phyloP scores from a whole-genome alignment of 1,140 invertebrate species.

The Ridgeia piscesae region DNA sequence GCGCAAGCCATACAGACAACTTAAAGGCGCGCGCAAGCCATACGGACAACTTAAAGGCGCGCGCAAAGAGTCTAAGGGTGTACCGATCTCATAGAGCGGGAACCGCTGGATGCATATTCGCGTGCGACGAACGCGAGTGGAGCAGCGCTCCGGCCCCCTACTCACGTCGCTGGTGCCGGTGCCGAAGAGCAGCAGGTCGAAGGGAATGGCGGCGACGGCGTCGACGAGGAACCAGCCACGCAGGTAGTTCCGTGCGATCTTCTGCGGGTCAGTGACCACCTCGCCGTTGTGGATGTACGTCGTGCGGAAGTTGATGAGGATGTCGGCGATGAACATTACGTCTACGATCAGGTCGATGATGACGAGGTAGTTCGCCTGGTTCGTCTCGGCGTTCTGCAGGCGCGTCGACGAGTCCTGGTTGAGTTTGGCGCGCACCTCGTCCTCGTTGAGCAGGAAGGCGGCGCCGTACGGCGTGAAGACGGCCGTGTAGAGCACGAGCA shows the following conservation, averaged over 20 bases:
- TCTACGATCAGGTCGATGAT: slow-evolving; percentile 58
- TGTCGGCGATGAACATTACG: slow-evolving; percentile 58
- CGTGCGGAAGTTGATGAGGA: slow-evolving; percentile 59
- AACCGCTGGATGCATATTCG: too few species aligned
- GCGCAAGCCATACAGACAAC: too few species aligned
- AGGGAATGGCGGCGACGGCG: slow-evolving; percentile 56
- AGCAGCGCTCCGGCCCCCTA: slow-evolving; percentile 8
- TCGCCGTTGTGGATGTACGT: slow-evolving; percentile 58
- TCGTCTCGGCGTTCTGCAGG: slow-evolving; percentile 41
- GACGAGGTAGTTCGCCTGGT: slow-evolving; percentile 51
- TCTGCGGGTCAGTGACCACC: slow-evolving; percentile 53
- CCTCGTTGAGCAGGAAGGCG: slow-evolving; percentile 91
- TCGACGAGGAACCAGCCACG: slow-evolving; percentile 59
- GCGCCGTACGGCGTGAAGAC: slow-evolving; percentile 99
- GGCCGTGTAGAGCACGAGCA: slow-evolving; percentile 97
- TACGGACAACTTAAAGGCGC: too few species aligned
- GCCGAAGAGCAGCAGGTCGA: slow-evolving; percentile 57
- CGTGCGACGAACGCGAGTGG: too few species aligned
- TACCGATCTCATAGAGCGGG: too few species aligned
- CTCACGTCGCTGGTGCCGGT: slow-evolving; percentile 57
- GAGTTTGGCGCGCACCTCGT: slow-evolving; percentile 29
- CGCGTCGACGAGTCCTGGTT: slow-evolving; percentile 44
- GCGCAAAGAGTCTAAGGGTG: too few species aligned
- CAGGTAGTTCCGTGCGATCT: slow-evolving; percentile 57
- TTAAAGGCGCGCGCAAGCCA: too few species aligned